phyloP scores from a whole-genome alignment of 2,113 vertebrate genomes.

The Misgurnus anguillicaudatus region DNA sequence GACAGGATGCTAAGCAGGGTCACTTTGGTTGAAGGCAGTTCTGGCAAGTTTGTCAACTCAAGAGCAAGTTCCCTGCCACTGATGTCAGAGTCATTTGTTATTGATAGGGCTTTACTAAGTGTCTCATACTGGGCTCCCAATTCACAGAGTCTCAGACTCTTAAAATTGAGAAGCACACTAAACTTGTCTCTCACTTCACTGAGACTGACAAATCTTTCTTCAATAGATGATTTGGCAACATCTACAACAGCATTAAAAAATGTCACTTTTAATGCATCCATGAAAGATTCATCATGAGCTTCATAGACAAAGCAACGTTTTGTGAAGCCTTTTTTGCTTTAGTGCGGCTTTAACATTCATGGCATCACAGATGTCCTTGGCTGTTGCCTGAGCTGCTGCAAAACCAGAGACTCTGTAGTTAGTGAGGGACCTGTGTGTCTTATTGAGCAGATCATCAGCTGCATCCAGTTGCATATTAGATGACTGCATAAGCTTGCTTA shows the following conservation, averaged over 20 bases:
- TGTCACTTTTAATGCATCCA: no score
- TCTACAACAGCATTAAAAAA: no score
- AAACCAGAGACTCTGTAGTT: background rate
- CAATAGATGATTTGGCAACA: no score
- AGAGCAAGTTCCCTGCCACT: background rate
- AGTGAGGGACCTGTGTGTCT: background rate
- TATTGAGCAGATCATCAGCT: background rate
- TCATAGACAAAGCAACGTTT: no score
- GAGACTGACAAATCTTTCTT: no score
- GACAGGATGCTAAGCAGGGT: background rate
- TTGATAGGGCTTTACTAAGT: background rate
- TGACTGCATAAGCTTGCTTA: background rate
- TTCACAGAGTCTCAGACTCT: no score
- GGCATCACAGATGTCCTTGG: conserved; percentile 15
- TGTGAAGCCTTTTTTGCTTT: background rate
- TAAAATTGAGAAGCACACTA: no score
- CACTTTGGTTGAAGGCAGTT: background rate
- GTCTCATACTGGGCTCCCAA: background rate
- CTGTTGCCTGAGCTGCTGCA: background rate
- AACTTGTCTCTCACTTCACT: no score
- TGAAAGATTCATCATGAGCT: no score
- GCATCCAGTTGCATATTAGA: background rate
- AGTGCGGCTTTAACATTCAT: background rate
- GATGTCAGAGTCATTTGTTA: background rate
- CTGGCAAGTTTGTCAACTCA: conserved; percentile 2